A percentile compares a stretch with the other conserved stretches of the same genome.
phyloP scores from a whole-genome alignment of 53 echinoderm and acorn worm species.

The Pentamera pediparva region DNA sequence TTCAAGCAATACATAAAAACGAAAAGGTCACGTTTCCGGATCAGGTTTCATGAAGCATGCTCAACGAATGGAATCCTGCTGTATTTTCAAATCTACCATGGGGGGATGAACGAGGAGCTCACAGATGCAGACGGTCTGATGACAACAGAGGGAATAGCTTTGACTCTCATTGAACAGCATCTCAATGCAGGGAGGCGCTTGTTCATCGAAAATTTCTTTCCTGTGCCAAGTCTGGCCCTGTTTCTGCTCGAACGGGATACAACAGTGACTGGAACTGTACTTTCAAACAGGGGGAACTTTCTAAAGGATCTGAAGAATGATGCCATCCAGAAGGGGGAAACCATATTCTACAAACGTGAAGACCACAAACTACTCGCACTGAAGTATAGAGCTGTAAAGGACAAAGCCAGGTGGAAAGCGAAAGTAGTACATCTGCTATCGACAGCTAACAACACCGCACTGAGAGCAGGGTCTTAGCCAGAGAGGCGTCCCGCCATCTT shows the following conservation, averaged over 20 bases:
- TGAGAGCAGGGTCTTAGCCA: too few species aligned
- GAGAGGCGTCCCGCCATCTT: too few species aligned
- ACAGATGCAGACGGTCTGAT: not conserved
- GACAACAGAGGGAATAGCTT: not conserved
- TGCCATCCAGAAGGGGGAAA: not conserved
- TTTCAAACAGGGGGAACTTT: not conserved
- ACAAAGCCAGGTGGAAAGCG: not conserved
- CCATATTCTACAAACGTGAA: conserved; percentile 10
- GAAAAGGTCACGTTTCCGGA: not conserved
- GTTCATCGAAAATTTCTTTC: not conserved
- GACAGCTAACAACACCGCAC: not conserved
- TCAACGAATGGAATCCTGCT: not conserved
- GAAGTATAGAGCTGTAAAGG: not conserved
- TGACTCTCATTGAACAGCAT: not conserved
- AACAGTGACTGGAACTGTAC: not conserved
- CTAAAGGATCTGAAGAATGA: not conserved
- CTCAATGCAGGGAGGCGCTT: not conserved
- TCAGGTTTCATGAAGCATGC: conserved; percentile 2
- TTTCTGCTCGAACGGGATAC: not conserved
- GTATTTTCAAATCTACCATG: not conserved
- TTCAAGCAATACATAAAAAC: not conserved
- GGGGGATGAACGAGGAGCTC: not conserved
- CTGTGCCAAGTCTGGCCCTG: not conserved
- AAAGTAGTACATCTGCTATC: not conserved
- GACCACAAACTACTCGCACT: not conserved